Percentiles rank a stretch among this genome's conserved stretches.
phyloP scores from a whole-genome alignment of 2,113 vertebrate species.

The Ailuropoda melanoleuca region DNA sequence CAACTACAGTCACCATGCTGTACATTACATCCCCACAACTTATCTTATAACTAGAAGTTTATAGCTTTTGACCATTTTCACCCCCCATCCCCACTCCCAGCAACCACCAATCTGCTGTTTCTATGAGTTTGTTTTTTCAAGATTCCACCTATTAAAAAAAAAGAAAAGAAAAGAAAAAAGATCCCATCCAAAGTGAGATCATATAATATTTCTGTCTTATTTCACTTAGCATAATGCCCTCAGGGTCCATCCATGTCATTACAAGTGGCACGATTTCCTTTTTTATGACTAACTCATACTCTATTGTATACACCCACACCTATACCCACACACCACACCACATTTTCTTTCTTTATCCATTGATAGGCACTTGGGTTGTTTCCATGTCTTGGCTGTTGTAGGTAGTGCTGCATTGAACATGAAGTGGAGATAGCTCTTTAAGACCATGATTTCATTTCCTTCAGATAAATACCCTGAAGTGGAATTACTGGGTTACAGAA shows the following conservation, averaged over 20 bases:
- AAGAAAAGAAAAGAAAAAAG: background rate
- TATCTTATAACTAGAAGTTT: background rate
- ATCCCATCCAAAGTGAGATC: background rate
- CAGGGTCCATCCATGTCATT: background rate
- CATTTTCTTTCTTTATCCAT: background rate
- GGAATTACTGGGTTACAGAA: background rate
- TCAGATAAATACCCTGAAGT: background rate
- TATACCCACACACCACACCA: background rate
- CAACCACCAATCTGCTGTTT: background rate
- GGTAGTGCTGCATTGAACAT: background rate
- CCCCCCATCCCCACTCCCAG: background rate
- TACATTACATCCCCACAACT: background rate
- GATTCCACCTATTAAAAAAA: background rate
- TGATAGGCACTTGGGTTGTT: background rate
- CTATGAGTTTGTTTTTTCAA: background rate
- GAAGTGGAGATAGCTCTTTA: background rate
- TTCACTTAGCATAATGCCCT: background rate
- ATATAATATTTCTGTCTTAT: background rate
- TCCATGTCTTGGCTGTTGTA: background rate
- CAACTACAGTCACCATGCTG: background rate
- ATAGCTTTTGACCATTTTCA: background rate
- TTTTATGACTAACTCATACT: background rate
- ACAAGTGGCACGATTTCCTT: background rate
- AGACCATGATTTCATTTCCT: background rate
- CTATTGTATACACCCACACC: background rate